phyloP scores from a whole-genome alignment of 2,888 invertebrate species.

The Cataglyphis livida region DNA sequence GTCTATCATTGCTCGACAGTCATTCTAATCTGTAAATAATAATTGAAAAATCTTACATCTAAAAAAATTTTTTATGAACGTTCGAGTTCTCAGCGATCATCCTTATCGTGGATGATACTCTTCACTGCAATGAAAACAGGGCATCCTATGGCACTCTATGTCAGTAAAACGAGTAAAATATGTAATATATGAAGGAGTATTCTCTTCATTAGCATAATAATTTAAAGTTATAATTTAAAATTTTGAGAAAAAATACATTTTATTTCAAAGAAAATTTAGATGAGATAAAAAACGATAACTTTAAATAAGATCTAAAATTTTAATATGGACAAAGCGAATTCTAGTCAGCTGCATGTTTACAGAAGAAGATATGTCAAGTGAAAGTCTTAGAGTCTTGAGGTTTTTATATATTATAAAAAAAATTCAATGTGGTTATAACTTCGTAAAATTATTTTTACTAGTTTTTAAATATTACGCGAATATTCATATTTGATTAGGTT shows the following conservation, averaged over 20 bases:
- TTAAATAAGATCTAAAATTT: not conserved
- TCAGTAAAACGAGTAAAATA: not conserved
- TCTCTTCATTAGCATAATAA: not conserved
- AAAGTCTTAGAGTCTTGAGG: not conserved
- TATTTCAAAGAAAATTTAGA: not conserved
- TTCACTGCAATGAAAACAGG: constrained; percentile 7
- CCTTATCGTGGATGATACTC: not conserved
- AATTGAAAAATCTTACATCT: not conserved
- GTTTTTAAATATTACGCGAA: constrained; percentile 14
- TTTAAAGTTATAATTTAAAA: not conserved
- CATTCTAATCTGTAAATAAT: not conserved
- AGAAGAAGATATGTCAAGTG: not conserved
- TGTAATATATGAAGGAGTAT: not conserved
- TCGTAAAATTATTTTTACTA: not conserved
- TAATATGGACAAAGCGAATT: not conserved
- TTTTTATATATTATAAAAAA: not conserved
- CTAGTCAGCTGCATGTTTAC: constrained; percentile 2
- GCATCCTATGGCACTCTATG: not conserved
- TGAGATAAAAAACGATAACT: not conserved
- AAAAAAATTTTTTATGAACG: not conserved
- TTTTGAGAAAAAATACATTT: not conserved
- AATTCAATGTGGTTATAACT: not conserved
- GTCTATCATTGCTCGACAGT: not conserved
- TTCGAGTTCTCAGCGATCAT: not conserved
- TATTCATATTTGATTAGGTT: not conserved